A percentile compares a stretch with the other conserved stretches of the same genome.
phyloP scores from a whole-genome alignment of 2,797 vertebrate species.

The Apodemus agrarius region DNA sequence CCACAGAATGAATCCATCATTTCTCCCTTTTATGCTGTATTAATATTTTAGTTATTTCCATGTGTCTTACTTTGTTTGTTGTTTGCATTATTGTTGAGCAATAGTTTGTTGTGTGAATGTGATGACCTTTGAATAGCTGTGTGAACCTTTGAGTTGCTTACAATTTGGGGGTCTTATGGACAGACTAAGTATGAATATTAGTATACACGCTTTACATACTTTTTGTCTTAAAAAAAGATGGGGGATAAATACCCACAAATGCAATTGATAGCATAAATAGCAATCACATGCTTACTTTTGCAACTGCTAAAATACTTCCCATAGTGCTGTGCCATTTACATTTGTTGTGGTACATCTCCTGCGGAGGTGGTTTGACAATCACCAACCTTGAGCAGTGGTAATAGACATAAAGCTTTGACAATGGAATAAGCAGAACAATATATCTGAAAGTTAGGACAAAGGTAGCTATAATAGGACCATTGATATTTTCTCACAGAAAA shows the following conservation, averaged over 20 bases:
- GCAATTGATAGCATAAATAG: neutral
- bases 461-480: too few species aligned
- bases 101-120: neutral
- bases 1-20: neutral
- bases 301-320: slow-evolving; percentile 5
- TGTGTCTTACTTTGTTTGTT: neutral
- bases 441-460: neutral
- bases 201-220: neutral
- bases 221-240: slow-evolving; percentile 28
- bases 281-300: neutral
- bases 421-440: neutral
- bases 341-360: neutral
- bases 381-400: neutral
- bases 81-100: neutral
- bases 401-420: neutral
- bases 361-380: neutral
- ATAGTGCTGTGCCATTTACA: neutral
- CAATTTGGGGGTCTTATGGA: neutral
- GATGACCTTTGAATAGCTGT: neutral
- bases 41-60: neutral
- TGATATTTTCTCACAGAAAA: neutral
- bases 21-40: neutral
- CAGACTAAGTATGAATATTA: neutral
- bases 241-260: neutral
- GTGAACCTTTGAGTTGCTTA: neutral